Conservation (phyloP, 2,888 invertebrate genomes). For the Cantharis flavilabris region DNA sequence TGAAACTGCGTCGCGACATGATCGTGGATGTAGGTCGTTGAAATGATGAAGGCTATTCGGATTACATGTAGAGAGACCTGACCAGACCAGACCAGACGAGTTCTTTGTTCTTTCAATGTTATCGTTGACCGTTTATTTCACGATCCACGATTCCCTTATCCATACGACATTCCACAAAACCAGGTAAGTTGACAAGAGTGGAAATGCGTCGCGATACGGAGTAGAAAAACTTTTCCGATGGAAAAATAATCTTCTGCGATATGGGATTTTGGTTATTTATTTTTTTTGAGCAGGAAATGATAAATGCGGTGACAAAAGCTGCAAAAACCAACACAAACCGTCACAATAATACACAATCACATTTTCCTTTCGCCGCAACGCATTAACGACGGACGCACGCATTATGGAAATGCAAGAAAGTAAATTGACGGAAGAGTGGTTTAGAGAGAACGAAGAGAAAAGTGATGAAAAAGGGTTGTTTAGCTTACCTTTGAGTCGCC, state of each 20-base stretch:
- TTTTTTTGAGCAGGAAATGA: not conserved
- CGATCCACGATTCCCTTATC: conserved; percentile 11
- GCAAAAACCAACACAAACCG: not conserved
- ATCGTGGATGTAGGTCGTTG: conserved; percentile 23
- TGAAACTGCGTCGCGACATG: conserved; percentile 17
- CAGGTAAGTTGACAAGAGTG: not conserved
- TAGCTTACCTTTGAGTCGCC: conserved; percentile 48
- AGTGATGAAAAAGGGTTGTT: not conserved
- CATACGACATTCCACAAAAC: not conserved
- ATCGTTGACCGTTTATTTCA: conserved; percentile 28
- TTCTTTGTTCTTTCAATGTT: conserved; percentile 22
- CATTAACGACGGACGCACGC: not conserved
- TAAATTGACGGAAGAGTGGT: not conserved
- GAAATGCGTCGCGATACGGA: not conserved
- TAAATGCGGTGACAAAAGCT: not conserved
- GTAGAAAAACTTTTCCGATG: not conserved
- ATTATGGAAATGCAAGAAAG: not conserved
- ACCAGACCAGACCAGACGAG: conserved; percentile 20
- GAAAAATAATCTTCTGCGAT: not conserved
- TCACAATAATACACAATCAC: not conserved
- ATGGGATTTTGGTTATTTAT: not conserved
- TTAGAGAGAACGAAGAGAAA: not conserved
- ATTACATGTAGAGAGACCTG: conserved; percentile 10
- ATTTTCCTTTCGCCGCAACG: not conserved
- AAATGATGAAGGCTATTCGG: conserved; percentile 14